phyloP scores from a whole-genome alignment of 2,797 vertebrate genomes.

The Muscicapa striata region DNA sequence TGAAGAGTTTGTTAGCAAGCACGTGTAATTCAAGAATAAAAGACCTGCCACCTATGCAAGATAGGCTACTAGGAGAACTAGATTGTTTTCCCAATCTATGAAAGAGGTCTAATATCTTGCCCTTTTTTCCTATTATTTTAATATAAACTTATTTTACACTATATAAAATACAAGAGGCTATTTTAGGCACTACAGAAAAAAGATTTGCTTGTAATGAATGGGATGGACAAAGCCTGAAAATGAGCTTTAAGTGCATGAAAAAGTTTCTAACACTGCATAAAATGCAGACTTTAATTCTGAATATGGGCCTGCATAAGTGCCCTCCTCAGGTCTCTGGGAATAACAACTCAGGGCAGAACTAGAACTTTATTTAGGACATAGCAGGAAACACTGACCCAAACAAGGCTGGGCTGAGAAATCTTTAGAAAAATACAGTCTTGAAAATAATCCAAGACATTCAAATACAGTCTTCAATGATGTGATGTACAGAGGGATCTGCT shows the following conservation, averaged over 20 bases:
- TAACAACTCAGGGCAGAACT: neutral
- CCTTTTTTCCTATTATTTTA: neutral
- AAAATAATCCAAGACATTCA: neutral
- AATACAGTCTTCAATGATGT: neutral
- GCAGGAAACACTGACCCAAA: neutral
- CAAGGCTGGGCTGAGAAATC: neutral
- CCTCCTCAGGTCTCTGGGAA: neutral
- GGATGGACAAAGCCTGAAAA: neutral
- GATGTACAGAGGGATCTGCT: neutral
- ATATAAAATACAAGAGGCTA: neutral
- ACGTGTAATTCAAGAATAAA: neutral
- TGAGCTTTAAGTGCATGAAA: neutral
- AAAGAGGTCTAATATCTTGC: neutral
- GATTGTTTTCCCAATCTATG: accelerated
- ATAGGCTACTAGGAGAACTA: neutral
- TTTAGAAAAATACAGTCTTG: neutral
- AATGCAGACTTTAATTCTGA: neutral
- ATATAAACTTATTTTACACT: neutral
- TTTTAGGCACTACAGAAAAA: neutral
- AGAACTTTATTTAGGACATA: neutral
- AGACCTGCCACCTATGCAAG: neutral
- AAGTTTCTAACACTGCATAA: neutral
- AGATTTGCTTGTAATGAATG: neutral
- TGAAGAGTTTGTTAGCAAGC: neutral
- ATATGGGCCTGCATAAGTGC: neutral